phyloP scores from a whole-genome alignment of 2,113 vertebrate genomes.

The Leptobrachium ailaonicum region DNA sequence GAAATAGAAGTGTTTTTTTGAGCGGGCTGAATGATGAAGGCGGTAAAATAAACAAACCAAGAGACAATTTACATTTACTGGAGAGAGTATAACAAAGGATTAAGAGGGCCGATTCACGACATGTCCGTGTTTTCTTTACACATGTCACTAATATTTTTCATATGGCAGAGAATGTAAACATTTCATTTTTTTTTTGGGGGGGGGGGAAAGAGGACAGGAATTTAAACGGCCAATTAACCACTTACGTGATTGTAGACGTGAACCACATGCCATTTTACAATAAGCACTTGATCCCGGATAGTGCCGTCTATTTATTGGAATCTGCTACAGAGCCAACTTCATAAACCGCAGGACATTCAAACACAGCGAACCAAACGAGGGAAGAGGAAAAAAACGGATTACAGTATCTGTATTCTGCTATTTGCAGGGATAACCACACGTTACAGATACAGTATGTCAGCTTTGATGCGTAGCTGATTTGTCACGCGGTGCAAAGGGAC shows the following conservation, averaged over 20 bases:
- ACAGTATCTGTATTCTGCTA: too few species aligned
- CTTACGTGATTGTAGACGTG: slow-evolving; percentile 69
- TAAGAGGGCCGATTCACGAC: slow-evolving; percentile 71
- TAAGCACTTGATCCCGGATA: background rate
- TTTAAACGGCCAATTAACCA: slow-evolving; percentile 76
- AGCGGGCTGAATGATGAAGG: slow-evolving; percentile 17
- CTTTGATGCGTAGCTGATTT: too few species aligned
- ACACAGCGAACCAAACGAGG: too few species aligned
- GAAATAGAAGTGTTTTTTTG: background rate
- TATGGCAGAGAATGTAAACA: slow-evolving; percentile 72
- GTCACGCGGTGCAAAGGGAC: too few species aligned
- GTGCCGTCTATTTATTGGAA: too few species aligned
- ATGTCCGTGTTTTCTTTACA: slow-evolving; percentile 74
- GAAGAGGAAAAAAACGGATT: too few species aligned
- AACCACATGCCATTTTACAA: slow-evolving; percentile 66
- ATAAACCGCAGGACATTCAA: too few species aligned
- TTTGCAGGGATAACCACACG: too few species aligned
- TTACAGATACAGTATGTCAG: too few species aligned
- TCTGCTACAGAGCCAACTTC: too few species aligned
- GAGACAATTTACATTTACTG: slow-evolving; percentile 57
- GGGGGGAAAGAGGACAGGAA: slow-evolving; percentile 72
- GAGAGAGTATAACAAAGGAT: slow-evolving; percentile 67
- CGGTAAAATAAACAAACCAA: slow-evolving; percentile 60
- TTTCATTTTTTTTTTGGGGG: slow-evolving; percentile 73
- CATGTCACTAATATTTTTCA: slow-evolving; percentile 74